Percentiles rank a stretch among this genome's conserved stretches.
These are phyloP conservation scores for Chaetorhynchus papuensis DNA, from an alignment of 2,113 vertebrate species.

Conservation along the genomic window DNA sequence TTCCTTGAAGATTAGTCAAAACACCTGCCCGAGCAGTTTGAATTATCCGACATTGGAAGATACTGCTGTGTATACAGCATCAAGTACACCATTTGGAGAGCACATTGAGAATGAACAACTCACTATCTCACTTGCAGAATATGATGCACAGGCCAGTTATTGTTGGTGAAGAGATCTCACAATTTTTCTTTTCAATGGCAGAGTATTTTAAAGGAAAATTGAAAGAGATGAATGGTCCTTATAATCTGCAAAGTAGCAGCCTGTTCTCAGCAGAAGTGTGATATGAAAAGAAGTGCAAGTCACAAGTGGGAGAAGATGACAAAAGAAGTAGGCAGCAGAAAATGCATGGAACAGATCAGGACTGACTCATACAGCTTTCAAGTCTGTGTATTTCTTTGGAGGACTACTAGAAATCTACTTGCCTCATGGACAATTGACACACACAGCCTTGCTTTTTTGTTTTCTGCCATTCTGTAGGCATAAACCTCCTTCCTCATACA, in stretches of 20 bases:
- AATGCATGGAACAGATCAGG: background rate
- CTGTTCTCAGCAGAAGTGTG: slow-evolving; percentile 11
- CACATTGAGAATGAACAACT: background rate
- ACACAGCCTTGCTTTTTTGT: background rate
- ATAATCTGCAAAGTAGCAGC: background rate
- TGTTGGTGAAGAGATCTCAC: slow-evolving; percentile 21
- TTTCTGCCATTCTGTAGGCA: background rate
- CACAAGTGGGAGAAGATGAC: slow-evolving; percentile 36
- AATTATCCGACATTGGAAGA: background rate
- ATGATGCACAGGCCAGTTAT: background rate
- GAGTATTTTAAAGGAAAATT: background rate
- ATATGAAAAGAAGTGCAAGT: slow-evolving; percentile 30
- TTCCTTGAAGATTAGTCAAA: background rate
- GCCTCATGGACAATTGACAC: background rate
- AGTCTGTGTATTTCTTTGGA: background rate
- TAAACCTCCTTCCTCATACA: background rate
- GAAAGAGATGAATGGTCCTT: slow-evolving; percentile 29
- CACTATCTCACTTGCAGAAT: background rate
- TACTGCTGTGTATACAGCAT: background rate
- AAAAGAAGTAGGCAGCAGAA: slow-evolving; percentile 38
- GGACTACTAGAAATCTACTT: background rate
- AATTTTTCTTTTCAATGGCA: slow-evolving; percentile 2
- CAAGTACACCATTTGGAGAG: background rate
- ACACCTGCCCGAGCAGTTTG: background rate
- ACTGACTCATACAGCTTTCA: background rate